phyloP scores from a whole-genome alignment of 2,797 vertebrate species.

The Arnoldichthys spilopterus region DNA sequence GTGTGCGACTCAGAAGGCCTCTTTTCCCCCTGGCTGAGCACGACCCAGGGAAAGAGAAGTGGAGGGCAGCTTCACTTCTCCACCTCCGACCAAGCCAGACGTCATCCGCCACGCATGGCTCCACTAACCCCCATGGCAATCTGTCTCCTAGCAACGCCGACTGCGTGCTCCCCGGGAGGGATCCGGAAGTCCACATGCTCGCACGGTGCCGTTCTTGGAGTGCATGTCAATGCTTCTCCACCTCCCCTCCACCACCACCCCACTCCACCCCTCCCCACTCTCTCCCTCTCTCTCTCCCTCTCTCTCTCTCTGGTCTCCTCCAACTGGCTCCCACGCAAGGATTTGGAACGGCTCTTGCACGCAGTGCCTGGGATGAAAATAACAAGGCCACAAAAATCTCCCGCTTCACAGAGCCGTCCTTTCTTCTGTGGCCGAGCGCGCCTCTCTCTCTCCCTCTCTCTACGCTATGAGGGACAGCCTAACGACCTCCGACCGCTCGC shows the following conservation, averaged over 20 bases:
- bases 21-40: slow-evolving; percentile 57
- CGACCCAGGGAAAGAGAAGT: slow-evolving; percentile 61
- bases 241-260: slow-evolving; percentile 55
- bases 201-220: slow-evolving; percentile 80
- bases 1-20: slow-evolving; percentile 41
- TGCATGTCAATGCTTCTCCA: slow-evolving; percentile 70
- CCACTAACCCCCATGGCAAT: slow-evolving; percentile 71
- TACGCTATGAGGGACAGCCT: slow-evolving; percentile 40
- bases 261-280: slow-evolving; percentile 55
- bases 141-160: slow-evolving; percentile 81
- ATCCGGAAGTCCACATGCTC: slow-evolving; percentile 81
- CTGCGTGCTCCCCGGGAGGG: slow-evolving; percentile 79
- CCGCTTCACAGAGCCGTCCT: slow-evolving; percentile 53
- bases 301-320: slow-evolving; percentile 61
- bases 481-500: slow-evolving; percentile 46
- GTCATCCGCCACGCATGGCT: slow-evolving; percentile 74
- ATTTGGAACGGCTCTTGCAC: slow-evolving; percentile 70
- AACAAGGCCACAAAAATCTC: slow-evolving; percentile 69
- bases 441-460: slow-evolving; percentile 24
- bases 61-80: slow-evolving; percentile 57
- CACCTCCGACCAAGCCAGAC: slow-evolving; percentile 68
- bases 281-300: slow-evolving; percentile 54
- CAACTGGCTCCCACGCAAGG: slow-evolving; percentile 73
- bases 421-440: slow-evolving; percentile 44
- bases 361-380: slow-evolving; percentile 70